These are phyloP conservation scores for Penaeus vannamei DNA, from an alignment of 1,140 invertebrate species.

Conservation along the genomic window DNA sequence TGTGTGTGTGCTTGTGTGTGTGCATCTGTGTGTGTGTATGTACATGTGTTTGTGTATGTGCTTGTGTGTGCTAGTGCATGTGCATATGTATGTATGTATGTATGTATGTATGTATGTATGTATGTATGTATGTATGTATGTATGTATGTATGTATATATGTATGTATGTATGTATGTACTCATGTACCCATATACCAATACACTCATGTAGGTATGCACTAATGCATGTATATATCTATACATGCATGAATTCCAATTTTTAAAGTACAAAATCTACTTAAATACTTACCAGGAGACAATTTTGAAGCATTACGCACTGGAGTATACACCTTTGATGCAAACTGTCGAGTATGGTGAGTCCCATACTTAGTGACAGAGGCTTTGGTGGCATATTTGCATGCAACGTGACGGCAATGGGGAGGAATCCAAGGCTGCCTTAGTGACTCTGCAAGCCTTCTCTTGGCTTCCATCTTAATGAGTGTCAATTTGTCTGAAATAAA, in stretches of 20 bases:
- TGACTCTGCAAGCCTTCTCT: neutral
- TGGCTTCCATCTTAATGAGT: neutral
- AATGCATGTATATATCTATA: neutral
- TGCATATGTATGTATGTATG: neutral
- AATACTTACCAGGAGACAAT: neutral
- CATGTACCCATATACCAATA: neutral
- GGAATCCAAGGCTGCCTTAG: conserved; percentile 3
- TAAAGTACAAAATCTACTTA: neutral
- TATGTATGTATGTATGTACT: neutral
- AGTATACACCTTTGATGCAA: conserved; percentile 2
- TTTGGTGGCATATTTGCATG: neutral
- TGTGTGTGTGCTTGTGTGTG: neutral
- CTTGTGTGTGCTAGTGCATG: neutral
- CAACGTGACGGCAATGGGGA: neutral
- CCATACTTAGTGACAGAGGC: neutral
- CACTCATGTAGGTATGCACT: neutral
- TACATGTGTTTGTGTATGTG: neutral
- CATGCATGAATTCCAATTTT: neutral
- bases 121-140: neutral
- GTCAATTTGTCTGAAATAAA: conserved; percentile 1
- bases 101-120: neutral
- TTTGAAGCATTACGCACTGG: neutral
- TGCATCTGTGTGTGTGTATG: neutral
- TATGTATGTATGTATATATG: neutral
- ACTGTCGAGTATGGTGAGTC: neutral